A percentile compares a stretch with the other conserved stretches of the same genome.
Evolutionary conservation across 1,140 invertebrate species (phyloP).

Genomic region (Dendroctonus valens): DNA sequence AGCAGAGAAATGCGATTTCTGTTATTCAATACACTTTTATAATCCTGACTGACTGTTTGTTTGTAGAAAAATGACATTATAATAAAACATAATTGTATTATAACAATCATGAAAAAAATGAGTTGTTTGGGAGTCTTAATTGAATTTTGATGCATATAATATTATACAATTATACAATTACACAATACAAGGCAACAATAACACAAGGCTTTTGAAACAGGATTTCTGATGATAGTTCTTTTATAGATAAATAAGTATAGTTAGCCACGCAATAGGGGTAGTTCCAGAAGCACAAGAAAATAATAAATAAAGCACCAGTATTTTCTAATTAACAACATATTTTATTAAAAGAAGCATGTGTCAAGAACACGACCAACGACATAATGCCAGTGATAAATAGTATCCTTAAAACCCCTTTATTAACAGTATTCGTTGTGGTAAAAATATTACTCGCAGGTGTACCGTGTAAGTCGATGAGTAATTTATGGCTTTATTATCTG

Average conservation of each 20-base stretch:
- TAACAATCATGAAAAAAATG: too few relatives aligned
- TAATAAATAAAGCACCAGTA: background rate
- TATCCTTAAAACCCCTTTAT: conserved; percentile 9
- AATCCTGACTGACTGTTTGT: too few relatives aligned
- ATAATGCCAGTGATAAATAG: conserved; percentile 3
- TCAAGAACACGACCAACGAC: background rate
- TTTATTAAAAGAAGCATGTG: conserved; percentile 7
- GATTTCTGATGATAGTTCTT: background rate
- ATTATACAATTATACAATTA: too few relatives aligned
- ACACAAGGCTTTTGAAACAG: too few relatives aligned
- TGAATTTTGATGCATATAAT: too few relatives aligned
- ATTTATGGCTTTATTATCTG: background rate
- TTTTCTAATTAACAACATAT: background rate
- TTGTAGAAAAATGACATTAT: too few relatives aligned
- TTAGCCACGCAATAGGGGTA: background rate
- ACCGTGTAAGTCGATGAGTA: conserved; percentile 3
- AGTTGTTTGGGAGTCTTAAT: too few relatives aligned
- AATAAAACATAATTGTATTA: too few relatives aligned
- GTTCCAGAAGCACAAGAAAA: background rate
- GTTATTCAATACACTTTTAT: too few relatives aligned
- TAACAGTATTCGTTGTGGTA: background rate
- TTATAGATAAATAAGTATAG: background rate
- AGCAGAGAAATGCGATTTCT: too few relatives aligned
- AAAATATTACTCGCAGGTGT: conserved; percentile 1
- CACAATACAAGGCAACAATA: too few relatives aligned